These are phyloP conservation scores for Coendou prehensilis DNA, from an alignment of 2,797 vertebrate genomes.

Conservation along the genomic window DNA sequence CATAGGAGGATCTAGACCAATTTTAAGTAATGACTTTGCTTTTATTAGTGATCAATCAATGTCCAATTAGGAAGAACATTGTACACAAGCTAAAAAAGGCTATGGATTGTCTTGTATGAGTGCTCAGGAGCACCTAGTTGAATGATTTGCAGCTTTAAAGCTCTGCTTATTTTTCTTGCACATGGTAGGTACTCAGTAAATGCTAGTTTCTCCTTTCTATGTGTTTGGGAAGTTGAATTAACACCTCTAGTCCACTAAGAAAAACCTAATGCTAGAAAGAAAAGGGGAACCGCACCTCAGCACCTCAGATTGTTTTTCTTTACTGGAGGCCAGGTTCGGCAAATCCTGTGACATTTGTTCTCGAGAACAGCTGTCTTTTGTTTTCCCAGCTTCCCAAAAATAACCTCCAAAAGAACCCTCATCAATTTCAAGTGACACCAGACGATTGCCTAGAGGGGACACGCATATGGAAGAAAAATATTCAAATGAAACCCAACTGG, in stretches of 20 bases:
- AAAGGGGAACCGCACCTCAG: not conserved
- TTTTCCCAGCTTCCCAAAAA: slow-evolving; percentile 73
- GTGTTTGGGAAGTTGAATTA: not conserved
- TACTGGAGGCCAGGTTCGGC: slow-evolving; percentile 24
- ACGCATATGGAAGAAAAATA: slow-evolving; percentile 73
- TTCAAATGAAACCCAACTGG: slow-evolving; percentile 63
- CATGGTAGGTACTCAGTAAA: not conserved
- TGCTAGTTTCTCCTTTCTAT: not conserved
- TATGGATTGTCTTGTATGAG: not conserved
- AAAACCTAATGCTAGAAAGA: not conserved
- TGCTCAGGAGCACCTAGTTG: not conserved
- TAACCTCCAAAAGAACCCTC: slow-evolving; percentile 78
- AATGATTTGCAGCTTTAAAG: not conserved
- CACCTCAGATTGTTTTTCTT: not conserved
- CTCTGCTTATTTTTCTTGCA: not conserved
- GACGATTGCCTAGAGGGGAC: slow-evolving; percentile 77
- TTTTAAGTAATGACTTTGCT: slow-evolving; percentile 79
- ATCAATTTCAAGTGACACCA: slow-evolving; percentile 81
- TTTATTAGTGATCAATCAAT: slow-evolving; percentile 74
- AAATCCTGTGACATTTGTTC: slow-evolving; percentile 72
- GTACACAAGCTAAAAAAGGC: slow-evolving; percentile 41
- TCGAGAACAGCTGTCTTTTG: slow-evolving; percentile 77
- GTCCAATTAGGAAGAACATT: slow-evolving; percentile 72
- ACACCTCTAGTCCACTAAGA: not conserved
- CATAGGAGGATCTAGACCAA: slow-evolving; percentile 41